Evolutionary conservation across 2,888 invertebrate species (phyloP), one percentile per base, ranked within the genome.

Genomic region (Theretra japonica): DNA sequence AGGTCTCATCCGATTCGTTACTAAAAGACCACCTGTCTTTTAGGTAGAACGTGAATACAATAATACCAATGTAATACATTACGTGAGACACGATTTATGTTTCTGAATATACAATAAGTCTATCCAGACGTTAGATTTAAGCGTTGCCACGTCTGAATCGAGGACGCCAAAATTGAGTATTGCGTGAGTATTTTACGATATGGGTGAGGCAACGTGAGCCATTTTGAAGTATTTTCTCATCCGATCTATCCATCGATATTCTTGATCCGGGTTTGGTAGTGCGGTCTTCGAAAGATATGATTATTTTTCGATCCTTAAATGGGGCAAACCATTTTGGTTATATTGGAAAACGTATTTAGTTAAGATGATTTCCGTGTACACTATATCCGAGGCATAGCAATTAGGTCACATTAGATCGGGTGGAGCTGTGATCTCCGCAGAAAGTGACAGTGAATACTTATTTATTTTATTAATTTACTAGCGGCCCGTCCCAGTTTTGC

Each of bases 31-130:
- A 41, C 41, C 41, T 53, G n/a, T 2, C 53, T n/a, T 53, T 53
- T 53, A 53, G 53, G n/a, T 53, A 53, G 7, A 53, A 53, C n/a
- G 5, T n/a, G 41, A 17, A 23, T 23, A 23, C 23, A 48, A 48
- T 23, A 21, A 11, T 65, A 21, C 17, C 23, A 48, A 65, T 65
- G 11, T 48, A 48, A 65, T 65, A 48, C 41, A 65, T 65, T 65
- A 65, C 41, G 21, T 23, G 17, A 41, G 48, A 48, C 17, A 65
- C 65, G 48, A 65, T 65, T 65, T 65, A 65, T 41, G 33, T 41
- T 48, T 33, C 21, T 41, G 62, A 62, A 62, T 62, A n/a, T 62
- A 62, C 41, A 62, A 62, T 62, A 62, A 62, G 33, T 62, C 62
- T 62, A 62, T 21, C 15, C 65, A 65, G 65, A 48, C 48, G 17